phyloP scores from a whole-genome alignment of 2,888 invertebrate genomes.

The Drosophila cyrtoloma region DNA sequence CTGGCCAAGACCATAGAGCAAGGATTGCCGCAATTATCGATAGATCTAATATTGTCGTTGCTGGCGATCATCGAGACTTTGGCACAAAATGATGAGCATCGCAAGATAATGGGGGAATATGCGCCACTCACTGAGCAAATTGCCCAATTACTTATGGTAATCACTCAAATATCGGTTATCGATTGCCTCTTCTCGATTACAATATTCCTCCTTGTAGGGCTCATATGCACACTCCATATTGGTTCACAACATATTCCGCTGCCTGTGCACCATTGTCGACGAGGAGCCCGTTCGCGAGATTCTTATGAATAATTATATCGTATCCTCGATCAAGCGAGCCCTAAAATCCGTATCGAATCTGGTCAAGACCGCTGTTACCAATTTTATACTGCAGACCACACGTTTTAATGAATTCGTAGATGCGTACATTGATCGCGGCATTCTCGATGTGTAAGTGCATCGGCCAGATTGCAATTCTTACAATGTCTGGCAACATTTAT shows the following conservation, averaged over 20 bases:
- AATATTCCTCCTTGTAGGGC: constrained; percentile 25
- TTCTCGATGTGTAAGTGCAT: constrained; percentile 77
- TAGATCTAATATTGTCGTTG: constrained; percentile 71
- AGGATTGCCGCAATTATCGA: constrained; percentile 61
- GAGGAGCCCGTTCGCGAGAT: constrained; percentile 63
- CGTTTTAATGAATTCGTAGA: constrained; percentile 73
- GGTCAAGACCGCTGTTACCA: constrained; percentile 80
- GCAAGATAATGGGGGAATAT: constrained; percentile 48
- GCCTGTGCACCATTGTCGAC: constrained; percentile 76
- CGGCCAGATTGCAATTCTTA: not conserved
- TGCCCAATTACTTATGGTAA: constrained; percentile 73
- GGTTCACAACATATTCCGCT: constrained; percentile 79
- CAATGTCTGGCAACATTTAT: not conserved
- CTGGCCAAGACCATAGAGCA: constrained; percentile 63
- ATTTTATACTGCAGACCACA: constrained; percentile 82
- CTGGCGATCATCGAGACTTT: constrained; percentile 73
- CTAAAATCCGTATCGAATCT: constrained; percentile 76
- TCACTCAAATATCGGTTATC: not conserved
- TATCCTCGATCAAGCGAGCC: constrained; percentile 75
- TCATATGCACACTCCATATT: constrained; percentile 75
- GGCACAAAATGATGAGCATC: constrained; percentile 72
- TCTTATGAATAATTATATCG: constrained; percentile 60
- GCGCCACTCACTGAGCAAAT: constrained; percentile 55
- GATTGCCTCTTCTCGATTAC: not conserved
- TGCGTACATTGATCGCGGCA: constrained; percentile 75